Base-by-base conservation (phyloP, 1,140 invertebrate species). In the Drosophila bocki region DNA sequence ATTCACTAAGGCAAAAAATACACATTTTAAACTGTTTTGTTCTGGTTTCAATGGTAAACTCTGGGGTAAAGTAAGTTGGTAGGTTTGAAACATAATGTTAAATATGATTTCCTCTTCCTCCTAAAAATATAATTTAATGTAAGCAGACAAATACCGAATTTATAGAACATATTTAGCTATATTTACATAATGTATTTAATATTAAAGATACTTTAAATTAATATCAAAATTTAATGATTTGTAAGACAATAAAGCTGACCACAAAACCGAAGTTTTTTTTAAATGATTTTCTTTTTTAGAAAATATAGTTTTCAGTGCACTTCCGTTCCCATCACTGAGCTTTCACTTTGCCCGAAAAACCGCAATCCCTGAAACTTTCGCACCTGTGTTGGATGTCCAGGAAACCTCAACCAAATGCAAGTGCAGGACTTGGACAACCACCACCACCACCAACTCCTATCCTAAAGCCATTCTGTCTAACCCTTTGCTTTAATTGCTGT, bases 401-500 rank as follows among this genome's bases (percentile, higher is more conserved):
- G 42, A 29, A 69, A 80, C 78, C 64, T 57, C 72, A 65, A 45
- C 39, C 22, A 42, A 29, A 26, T 41, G 45, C 48, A 72, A 53
- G 62, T 64, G 42, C 41, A 60, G 57, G 6, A 42, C 45, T 41
- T 35, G 32, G 47, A 58, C 37, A 48, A 64, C 33, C 11, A 56
- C 35, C 68, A 47, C 17, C 68, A 39, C n/a, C 44, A 26, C 39
- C 26, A 70, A 17, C 17, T 56, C 8, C 22, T 22, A 9, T 22
- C 32, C n/a, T n/a, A 47, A 32, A 41, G 3, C 42, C 22, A 35
- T 47, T 58, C 53, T 37, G 41, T 45, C 41, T 80, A 87, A 81
- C 80, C 80, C 84, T 88, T 88, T 88, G 37, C 12, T 22, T 50
- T 59, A 59, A 72, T 71, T 61, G 45, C 47, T 45, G 26, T 45